Base-by-base conservation (phyloP, 1,140 invertebrate genomes). In the Oryzaephilus surinamensis region DNA sequence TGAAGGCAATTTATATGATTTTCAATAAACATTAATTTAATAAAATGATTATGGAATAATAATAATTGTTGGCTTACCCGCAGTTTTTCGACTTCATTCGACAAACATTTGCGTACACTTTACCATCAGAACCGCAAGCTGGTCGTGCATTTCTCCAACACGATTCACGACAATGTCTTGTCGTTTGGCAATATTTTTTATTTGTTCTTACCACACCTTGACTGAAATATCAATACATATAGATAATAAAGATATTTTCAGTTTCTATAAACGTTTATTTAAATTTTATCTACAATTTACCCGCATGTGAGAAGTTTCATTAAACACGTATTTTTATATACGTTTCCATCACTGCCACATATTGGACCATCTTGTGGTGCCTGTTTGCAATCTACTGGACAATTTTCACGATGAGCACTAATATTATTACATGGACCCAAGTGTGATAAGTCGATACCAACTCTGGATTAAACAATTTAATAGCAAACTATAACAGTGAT, bases 71-170 rank as follows among this genome's bases (percentile, higher is more conserved):
- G 23, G 10, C 68, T 71, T 63, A 86, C 82, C 88, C 88, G 62
- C 89, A 93, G 54, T 92, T 92, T 56, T 88, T 87, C 21, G 83
- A 77, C 54, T 86, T 82, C 89, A 95, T 93, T 54, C 86, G 79
- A 58, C 90, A 96, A 43, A 85, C 82, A 59, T 92, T 95, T 11
- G 84, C 76, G 62, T 96, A 96, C 3, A 93, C 73, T 49, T 83
- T 78, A 1, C 88, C 86, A 63, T 96, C 89, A 19, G 84, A 92
- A 5, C 86, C 91, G 59, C 93, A 97, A 12, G 91, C 89, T 13
- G 86, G 85, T 53, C 84, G 78, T 14, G 86, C 83, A 20, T 85
- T 84, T 21, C 85, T 71, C 85, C 85, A 90, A 54, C 89, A 93
- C 6, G 83, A 81, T 59, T 92, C 87, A 15, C 86, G 72, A 59